These are phyloP conservation scores for Idris sp. DNA, from an alignment of 1,140 invertebrate species.

Conservation along the genomic window DNA sequence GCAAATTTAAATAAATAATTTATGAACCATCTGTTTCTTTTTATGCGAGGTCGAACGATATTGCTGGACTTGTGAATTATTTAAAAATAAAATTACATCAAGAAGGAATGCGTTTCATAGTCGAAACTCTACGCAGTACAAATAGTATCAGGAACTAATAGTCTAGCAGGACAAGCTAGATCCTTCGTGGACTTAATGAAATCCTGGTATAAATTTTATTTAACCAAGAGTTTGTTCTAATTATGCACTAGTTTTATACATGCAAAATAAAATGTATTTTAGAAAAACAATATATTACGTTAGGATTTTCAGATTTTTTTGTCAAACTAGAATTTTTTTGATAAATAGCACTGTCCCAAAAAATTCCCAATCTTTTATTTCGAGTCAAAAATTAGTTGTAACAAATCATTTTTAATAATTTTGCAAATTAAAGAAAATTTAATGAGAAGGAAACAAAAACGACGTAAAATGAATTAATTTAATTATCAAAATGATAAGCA, in stretches of 20 bases:
- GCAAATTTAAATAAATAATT: conserved; percentile 29
- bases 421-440: no score
- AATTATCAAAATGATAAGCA: conserved; percentile 7
- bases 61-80: conserved; percentile 5
- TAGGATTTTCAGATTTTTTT: no score
- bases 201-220: conserved; percentile 36
- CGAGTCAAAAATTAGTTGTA: no score
- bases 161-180: conserved; percentile 11
- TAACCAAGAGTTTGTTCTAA: conserved; percentile 21
- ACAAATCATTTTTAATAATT: no score
- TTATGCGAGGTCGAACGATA: conserved; percentile 3
- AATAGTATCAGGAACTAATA: conserved; percentile 33
- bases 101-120: not conserved
- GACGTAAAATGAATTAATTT: no score
- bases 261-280: no score
- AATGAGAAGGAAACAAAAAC: no score
- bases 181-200: conserved; percentile 19
- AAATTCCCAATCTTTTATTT: no score
- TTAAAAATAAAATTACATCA: conserved; percentile 2
- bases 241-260: conserved; percentile 9
- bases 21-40: conserved; percentile 15
- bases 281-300: no score
- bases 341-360: no score
- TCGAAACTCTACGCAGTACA: conserved; percentile 6
- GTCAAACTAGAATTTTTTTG: no score